Percentiles rank a stretch among this genome's conserved stretches.
Evolutionary conservation across 2,888 invertebrate species (phyloP).

Genomic region (Rhamphomyia laevipes): DNA sequence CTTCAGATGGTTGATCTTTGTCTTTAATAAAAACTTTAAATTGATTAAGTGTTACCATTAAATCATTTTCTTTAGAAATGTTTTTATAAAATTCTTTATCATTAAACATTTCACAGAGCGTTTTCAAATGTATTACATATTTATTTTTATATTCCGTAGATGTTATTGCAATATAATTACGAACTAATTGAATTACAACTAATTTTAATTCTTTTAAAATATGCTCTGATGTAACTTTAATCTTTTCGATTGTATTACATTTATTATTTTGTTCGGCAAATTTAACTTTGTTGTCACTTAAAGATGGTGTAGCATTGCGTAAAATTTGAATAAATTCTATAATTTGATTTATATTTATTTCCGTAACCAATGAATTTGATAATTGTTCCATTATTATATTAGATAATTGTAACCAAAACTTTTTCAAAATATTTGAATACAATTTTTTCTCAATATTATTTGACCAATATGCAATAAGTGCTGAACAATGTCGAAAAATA

Average conservation of each 20-base stretch:
- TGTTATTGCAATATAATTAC: conserved; percentile 45
- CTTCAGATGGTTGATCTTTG: conserved; percentile 40
- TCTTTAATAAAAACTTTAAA: conserved; percentile 23
- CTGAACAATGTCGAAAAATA: conserved; percentile 41
- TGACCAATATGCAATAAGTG: conserved; percentile 46
- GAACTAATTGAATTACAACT: conserved; percentile 24
- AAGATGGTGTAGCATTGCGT: conserved; percentile 29
- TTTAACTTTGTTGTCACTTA: conserved; percentile 43
- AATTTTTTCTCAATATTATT: conserved; percentile 33
- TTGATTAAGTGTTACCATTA: conserved; percentile 23
- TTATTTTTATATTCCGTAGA: conserved; percentile 35
- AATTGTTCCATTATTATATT: conserved; percentile 21
- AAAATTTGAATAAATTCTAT: conserved; percentile 37
- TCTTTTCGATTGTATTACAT: conserved; percentile 1
- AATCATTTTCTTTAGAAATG: conserved; percentile 29
- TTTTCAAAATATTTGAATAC: conserved; percentile 21
- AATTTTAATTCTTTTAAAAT: conserved; percentile 23
- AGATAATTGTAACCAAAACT: conserved; percentile 30
- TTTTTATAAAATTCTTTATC: conserved; percentile 40
- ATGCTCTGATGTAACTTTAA: conserved; percentile 13
- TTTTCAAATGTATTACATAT: conserved; percentile 42
- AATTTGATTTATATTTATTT: conserved; percentile 30
- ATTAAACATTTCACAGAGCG: conserved; percentile 46
- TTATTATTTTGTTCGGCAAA: conserved; percentile 35
- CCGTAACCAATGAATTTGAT: conserved; percentile 18